Base-by-base conservation (phyloP, 2,888 invertebrate genomes). In the Patella ulyssiponensis region DNA sequence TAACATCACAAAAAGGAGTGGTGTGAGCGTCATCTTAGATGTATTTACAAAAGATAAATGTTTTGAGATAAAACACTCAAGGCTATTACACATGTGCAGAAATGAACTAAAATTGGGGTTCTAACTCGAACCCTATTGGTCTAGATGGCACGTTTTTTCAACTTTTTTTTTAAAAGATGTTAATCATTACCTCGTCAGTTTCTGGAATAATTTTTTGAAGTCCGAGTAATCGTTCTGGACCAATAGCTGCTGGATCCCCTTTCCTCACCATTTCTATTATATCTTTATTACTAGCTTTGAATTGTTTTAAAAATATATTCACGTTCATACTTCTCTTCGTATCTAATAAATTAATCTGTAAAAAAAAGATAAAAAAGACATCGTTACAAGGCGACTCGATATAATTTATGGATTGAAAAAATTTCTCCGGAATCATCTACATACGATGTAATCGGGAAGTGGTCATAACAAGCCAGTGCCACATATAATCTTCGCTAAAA, bases 251-350 rank as follows among this genome's bases (percentile, higher is more conserved):
- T 27, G 84, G 84, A 54, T 90, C 95, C 0, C 97, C 98, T 80
- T 96, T 94, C 81, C 94, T 93, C 78, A 99, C 96, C 86, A 97
- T 93, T 83, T 95, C 95, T 84, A 98, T 95, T 81, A 99, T 97
- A 86, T 97, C 96, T 84, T 96, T 96, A 91, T 97, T 97, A 78
- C 96, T 95, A 95, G 95, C 96, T 93, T 97, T 94, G 92, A 98
- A 98, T 92, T 98, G 98, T 92, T 98, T 98, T 83, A 99, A 94
- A 92, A 98, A 99, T 88, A 99, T 98, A 92, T 98, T 98, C n/a
- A 98, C 96, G 89, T 98, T 98, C 81, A 99, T 93, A 91, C 98
- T 98, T 87, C 97, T 93, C 92, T 98, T 98, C 72, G 96, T 97
- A 90, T 98, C 98, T 80, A 99, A 93, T 69, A 98, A 93, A 14